Base-by-base conservation (phyloP, 2,888 invertebrate species). In the Eurytoma adleriae region DNA sequence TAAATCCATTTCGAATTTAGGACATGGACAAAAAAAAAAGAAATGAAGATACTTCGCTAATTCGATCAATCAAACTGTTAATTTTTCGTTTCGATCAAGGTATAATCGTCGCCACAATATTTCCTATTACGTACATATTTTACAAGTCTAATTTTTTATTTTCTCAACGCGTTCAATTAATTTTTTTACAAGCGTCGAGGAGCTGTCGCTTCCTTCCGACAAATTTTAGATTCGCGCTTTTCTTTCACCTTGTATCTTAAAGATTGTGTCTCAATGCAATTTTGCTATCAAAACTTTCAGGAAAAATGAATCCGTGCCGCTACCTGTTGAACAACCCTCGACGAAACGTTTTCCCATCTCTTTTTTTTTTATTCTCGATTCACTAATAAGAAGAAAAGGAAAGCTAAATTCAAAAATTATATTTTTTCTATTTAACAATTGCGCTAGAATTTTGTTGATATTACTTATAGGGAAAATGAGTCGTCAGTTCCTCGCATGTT, bases 221-320 rank as follows among this genome's bases (percentile, higher is more conserved):
- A 69, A 50, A 18, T 52, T 14, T 52, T 30, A 54, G 20, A 73
- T 73, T 73, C 66, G 66, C 74, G 66, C 48, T 66, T 74, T 66
- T 66, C 66, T 66, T 74, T 73, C 73, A 54, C 3, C 40, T 27
- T 40, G 16, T 56, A 74, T 66, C 56, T 56, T n/a, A 48, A 48
- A 40, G 48, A 74, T 57, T 27, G 13, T 74, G n/a, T 13, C 7
- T 64, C 54, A 62, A 18, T 74, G 73, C 66, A 74, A 66, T 74
- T 74, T 74, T 56, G 13, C 40, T 74, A 66, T 72, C 61, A 72
- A 66, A 74, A 20, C 13, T n/a, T 10, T 2, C 52, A 76, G 56
- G 16, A n/a, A 76, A 13, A 30, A 62, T 30, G 24, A 30, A 77
- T 50, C 16, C 57, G 70, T 64, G 57, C 40, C 56, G 27, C 52